These are phyloP conservation scores for Scaptomyza hsui DNA, from an alignment of 1,140 invertebrate genomes.

Conservation along the genomic window DNA sequence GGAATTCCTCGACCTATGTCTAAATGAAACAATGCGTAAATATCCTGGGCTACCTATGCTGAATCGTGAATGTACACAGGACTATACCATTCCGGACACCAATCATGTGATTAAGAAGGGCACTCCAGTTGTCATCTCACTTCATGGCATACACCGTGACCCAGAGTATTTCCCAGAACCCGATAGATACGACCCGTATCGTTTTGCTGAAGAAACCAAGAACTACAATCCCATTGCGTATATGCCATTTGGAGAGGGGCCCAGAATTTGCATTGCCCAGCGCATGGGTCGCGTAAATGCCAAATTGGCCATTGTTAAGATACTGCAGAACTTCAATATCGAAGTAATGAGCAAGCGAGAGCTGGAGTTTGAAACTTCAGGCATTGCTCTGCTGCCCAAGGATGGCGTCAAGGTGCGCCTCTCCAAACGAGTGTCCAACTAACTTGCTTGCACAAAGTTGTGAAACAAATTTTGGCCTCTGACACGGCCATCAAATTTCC, in stretches of 20 bases:
- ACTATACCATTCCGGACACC: constrained; percentile 83
- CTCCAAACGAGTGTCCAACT: constrained; percentile 48
- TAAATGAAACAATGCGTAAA: constrained; percentile 86
- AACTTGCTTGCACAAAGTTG: constrained; percentile 14
- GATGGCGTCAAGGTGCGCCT: constrained; percentile 61
- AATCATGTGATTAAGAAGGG: constrained; percentile 84
- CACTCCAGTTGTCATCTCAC: constrained; percentile 83
- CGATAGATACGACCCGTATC: constrained; percentile 87
- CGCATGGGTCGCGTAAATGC: constrained; percentile 64
- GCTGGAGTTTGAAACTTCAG: constrained; percentile 46
- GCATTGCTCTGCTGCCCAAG: constrained; percentile 62
- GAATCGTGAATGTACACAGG: constrained; percentile 81
- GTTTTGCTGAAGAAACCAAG: constrained; percentile 85
- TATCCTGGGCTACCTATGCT: constrained; percentile 86
- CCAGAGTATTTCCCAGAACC: constrained; percentile 87
- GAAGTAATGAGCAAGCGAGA: constrained; percentile 58
- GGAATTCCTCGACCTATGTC: constrained; percentile 86
- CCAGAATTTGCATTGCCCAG: constrained; percentile 85
- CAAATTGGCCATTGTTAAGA: constrained; percentile 64
- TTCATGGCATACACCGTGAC: constrained; percentile 84
- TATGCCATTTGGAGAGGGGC: constrained; percentile 89
- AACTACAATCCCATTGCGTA: constrained; percentile 84
- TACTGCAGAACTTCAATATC: constrained; percentile 64
- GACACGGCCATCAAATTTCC: background rate
- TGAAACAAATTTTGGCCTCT: constrained; percentile 5